phyloP scores from a whole-genome alignment of 2,113 vertebrate species.

The Spea bombifrons region DNA sequence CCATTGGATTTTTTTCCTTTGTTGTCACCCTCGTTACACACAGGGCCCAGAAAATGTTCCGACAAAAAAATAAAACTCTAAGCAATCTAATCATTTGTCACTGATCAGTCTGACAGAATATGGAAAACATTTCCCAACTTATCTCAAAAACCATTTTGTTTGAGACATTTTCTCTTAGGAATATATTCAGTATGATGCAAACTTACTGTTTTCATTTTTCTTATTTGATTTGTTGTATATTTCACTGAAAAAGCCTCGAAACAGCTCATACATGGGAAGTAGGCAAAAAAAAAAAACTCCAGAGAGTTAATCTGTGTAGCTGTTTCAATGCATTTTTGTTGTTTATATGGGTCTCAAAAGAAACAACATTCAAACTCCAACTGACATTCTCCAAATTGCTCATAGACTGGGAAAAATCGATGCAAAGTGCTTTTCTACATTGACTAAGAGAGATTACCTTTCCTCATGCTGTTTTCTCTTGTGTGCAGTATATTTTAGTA shows the following conservation, averaged over 20 bases:
- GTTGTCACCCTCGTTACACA: slow-evolving; percentile 3
- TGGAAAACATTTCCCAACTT: neutral
- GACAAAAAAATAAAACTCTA: neutral
- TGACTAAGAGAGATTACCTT: neutral
- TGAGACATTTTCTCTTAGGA: neutral
- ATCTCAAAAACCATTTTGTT: neutral
- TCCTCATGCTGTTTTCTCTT: neutral
- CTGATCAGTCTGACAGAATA: neutral
- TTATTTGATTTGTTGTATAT: too few relatives aligned
- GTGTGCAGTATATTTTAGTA: neutral
- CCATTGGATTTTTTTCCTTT: slow-evolving; percentile 11
- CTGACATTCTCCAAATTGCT: neutral
- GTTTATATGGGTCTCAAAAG: slow-evolving; percentile 25
- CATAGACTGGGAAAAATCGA: neutral
- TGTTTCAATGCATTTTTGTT: neutral
- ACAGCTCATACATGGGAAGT: neutral
- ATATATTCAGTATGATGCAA: too few relatives aligned
- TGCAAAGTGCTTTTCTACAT: slow-evolving; percentile 5
- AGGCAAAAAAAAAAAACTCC: too few relatives aligned
- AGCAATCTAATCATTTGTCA: neutral
- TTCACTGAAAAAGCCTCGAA: neutral
- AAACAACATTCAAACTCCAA: neutral
- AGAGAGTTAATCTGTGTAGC: neutral
- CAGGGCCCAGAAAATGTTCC: neutral
- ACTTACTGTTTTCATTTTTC: too few relatives aligned